Conservation (phyloP, 92 coral and sea anemone species). For the Actinostola sp. region DNA sequence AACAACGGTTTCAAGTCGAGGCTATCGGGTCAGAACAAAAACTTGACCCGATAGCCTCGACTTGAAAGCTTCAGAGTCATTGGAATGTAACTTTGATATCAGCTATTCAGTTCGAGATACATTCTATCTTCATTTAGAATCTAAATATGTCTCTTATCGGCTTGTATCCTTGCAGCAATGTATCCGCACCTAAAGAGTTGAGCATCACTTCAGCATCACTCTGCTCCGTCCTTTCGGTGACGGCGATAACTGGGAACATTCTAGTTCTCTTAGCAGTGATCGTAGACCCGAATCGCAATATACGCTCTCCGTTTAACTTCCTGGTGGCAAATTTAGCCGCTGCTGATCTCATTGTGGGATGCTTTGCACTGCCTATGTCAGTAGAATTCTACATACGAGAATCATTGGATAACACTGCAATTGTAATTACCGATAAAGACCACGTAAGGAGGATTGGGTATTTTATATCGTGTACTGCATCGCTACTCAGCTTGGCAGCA, state of each 20-base stretch:
- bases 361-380: slow-evolving; percentile 69
- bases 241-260: slow-evolving; percentile 64
- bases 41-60: too few species aligned
- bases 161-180: slow-evolving; percentile 54
- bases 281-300: slow-evolving; percentile 74
- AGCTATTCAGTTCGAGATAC: neutral
- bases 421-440: slow-evolving; percentile 24
- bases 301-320: slow-evolving; percentile 78
- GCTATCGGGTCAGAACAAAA: too few species aligned
- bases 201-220: slow-evolving; percentile 69
- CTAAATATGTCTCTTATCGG: slow-evolving; percentile 63
- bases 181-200: slow-evolving; percentile 66
- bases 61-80: too few species aligned
- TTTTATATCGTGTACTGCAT: slow-evolving; percentile 81
- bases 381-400: slow-evolving; percentile 77
- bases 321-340: slow-evolving; percentile 80
- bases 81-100: too few species aligned
- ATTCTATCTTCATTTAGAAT: neutral
- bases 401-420: slow-evolving; percentile 21
- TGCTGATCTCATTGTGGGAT: slow-evolving; percentile 78
- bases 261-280: slow-evolving; percentile 72
- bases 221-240: slow-evolving; percentile 48
- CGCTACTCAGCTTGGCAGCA: slow-evolving; percentile 79
- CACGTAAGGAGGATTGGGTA: slow-evolving; percentile 66
- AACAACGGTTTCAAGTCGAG: too few species aligned